Evolutionary conservation across 2,797 vertebrate species (phyloP).

Genomic region (Siniperca obscura): DNA sequence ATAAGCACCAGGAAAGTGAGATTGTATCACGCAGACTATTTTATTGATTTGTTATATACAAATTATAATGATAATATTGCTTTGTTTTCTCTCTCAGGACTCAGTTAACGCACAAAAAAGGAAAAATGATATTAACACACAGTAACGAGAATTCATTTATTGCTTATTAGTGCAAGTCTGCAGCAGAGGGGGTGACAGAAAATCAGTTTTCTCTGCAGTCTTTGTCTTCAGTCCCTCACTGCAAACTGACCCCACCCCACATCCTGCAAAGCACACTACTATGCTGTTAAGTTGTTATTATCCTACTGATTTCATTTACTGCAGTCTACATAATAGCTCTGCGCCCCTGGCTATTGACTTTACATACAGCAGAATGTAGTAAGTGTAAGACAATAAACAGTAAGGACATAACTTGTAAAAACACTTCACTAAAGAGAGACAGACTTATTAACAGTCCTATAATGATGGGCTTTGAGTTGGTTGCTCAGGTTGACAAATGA

Average conservation of each 20-base stretch:
- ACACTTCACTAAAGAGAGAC: constrained; percentile 10
- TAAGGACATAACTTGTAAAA: constrained; percentile 31
- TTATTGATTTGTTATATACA: background rate
- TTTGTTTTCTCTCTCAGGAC: constrained; percentile 10
- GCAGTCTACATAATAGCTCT: constrained; percentile 15
- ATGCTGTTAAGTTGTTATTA: constrained; percentile 24
- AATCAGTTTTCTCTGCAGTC: constrained; percentile 62
- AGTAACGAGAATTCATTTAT: background rate
- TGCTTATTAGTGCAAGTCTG: constrained; percentile 32
- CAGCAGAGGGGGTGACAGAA: constrained; percentile 46
- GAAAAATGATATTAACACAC: constrained; percentile 2
- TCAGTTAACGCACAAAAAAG: background rate
- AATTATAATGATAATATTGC: background rate
- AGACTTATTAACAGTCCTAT: constrained; percentile 1
- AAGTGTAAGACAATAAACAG: constrained; percentile 13
- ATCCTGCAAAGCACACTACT: constrained; percentile 22
- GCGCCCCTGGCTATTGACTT: constrained; percentile 43
- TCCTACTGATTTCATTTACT: constrained; percentile 44
- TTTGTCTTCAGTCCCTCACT: constrained; percentile 38
- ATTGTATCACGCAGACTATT: background rate
- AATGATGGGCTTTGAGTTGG: constrained; percentile 37
- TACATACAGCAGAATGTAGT: background rate
- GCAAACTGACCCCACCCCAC: constrained; percentile 60
- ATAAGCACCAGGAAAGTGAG: constrained; percentile 10
- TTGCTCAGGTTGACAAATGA: constrained; percentile 57